A percentile compares a stretch with the other conserved stretches of the same genome.
phyloP scores from a whole-genome alignment of 2,797 vertebrate species.

The Etheostoma perlongum region DNA sequence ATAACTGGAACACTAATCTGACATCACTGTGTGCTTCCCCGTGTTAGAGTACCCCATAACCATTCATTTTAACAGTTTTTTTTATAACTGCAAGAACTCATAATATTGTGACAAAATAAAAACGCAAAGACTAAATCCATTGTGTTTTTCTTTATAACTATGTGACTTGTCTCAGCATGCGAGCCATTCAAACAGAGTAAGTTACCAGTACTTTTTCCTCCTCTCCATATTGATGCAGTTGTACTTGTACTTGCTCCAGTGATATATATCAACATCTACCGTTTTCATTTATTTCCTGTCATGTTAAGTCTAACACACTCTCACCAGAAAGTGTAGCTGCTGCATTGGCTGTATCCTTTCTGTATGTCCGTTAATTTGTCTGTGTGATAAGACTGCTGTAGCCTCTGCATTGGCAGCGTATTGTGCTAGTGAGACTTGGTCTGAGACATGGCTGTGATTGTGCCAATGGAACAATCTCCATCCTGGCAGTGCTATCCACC shows the following conservation, averaged over 20 bases:
- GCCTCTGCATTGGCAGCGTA: slow-evolving; percentile 45
- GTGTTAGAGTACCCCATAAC: not conserved
- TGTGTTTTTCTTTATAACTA: slow-evolving; percentile 66
- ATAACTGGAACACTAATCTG: not conserved
- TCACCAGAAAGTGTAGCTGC: slow-evolving; percentile 41
- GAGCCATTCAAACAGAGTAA: slow-evolving; percentile 80
- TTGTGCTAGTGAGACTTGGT: slow-evolving; percentile 58
- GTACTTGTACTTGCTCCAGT: slow-evolving; percentile 42
- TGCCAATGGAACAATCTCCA: slow-evolving; percentile 67
- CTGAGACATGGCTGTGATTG: slow-evolving; percentile 56
- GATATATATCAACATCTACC: slow-evolving; percentile 43
- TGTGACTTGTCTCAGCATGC: slow-evolving; percentile 78
- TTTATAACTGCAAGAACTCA: slow-evolving; percentile 28
- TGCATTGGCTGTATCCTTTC: slow-evolving; percentile 40
- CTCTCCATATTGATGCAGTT: slow-evolving; percentile 58
- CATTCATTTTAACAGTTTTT: slow-evolving; percentile 13
- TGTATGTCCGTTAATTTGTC: slow-evolving; percentile 58
- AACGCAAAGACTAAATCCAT: slow-evolving; percentile 44
- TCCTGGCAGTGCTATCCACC: slow-evolving; percentile 55
- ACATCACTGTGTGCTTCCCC: not conserved
- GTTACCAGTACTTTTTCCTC: slow-evolving; percentile 50
- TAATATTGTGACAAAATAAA: slow-evolving; percentile 33
- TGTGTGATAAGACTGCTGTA: slow-evolving; percentile 57
- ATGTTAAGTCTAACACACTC: slow-evolving; percentile 49
- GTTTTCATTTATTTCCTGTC: slow-evolving; percentile 59